Conservation (phyloP, 2,888 invertebrate genomes). For the Fragum whitleyi region DNA sequence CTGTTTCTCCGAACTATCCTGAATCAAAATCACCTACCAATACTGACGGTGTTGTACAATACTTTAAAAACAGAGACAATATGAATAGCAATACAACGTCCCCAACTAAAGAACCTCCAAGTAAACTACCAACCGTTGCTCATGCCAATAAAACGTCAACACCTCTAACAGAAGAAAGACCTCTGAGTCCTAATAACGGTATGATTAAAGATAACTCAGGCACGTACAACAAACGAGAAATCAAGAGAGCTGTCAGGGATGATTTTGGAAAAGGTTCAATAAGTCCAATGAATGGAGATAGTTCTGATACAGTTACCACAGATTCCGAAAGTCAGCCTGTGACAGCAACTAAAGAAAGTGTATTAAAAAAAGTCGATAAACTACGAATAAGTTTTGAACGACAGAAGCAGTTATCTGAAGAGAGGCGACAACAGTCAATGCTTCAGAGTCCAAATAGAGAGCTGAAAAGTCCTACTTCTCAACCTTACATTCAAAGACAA, state of each 20-base stretch:
- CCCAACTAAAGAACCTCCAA: neutral
- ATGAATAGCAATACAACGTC: constrained; percentile 31
- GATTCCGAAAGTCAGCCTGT: neutral
- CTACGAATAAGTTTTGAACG: constrained; percentile 61
- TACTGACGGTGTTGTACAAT: constrained; percentile 59
- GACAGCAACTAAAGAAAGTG: constrained; percentile 50
- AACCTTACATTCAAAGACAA: constrained; percentile 45
- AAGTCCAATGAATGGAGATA: constrained; percentile 1
- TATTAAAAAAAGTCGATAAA: constrained; percentile 53
- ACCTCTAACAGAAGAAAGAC: constrained; percentile 46
- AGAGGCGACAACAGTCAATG: constrained; percentile 39
- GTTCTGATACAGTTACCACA: neutral
- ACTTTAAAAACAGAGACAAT: constrained; percentile 56
- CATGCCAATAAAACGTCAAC: constrained; percentile 54
- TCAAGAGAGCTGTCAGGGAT: constrained; percentile 45
- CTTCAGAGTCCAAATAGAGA: constrained; percentile 32
- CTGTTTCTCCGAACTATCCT: constrained; percentile 28
- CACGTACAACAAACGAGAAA: constrained; percentile 30
- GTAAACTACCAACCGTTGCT: constrained; percentile 37
- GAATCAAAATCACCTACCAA: constrained; percentile 30
- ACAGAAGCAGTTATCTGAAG: constrained; percentile 55
- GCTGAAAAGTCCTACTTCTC: constrained; percentile 17
- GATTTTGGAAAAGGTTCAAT: constrained; percentile 30
- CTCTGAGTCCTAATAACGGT: constrained; percentile 16
- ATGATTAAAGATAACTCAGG: constrained; percentile 20